Evolutionary conservation across 1,140 invertebrate species (phyloP).

Genomic region (Psix sp.): DNA sequence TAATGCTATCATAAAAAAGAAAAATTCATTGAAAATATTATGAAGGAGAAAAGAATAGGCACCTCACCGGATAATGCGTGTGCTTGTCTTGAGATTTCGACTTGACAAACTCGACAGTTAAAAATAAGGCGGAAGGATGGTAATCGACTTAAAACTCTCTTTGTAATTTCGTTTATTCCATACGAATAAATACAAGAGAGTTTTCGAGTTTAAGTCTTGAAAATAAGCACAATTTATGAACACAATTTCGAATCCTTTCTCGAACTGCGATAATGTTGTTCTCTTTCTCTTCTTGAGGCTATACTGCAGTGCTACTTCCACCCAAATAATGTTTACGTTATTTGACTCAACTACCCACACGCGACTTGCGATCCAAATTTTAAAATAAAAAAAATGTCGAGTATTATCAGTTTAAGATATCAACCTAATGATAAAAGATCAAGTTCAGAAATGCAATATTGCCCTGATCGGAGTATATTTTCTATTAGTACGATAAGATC

Average conservation of each 20-base stretch:
- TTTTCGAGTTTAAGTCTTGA: constrained; percentile 50
- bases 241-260: constrained; percentile 55
- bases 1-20: neutral
- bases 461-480: no score
- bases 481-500: no score
- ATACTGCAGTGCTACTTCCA: constrained; percentile 52
- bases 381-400: constrained; percentile 45
- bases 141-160: constrained; percentile 74
- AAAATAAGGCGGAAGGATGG: constrained; percentile 49
- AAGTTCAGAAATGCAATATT: no score
- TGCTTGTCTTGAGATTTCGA: constrained; percentile 38
- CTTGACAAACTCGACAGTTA: constrained; percentile 26
- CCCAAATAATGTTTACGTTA: constrained; percentile 37
- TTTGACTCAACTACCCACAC: constrained; percentile 53
- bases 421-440: no score
- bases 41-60: constrained; percentile 3
- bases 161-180: constrained; percentile 66
- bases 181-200: constrained; percentile 66
- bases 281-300: constrained; percentile 27
- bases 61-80: constrained; percentile 17
- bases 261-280: constrained; percentile 62
- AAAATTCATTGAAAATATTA: neutral
- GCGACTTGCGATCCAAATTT: constrained; percentile 48
- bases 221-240: constrained; percentile 74
- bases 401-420: no score